A percentile compares a stretch with the other conserved stretches of the same genome.
These are phyloP conservation scores for Pelvicachromis taeniatus DNA, from an alignment of 2,113 vertebrate genomes.

Conservation along the genomic window DNA sequence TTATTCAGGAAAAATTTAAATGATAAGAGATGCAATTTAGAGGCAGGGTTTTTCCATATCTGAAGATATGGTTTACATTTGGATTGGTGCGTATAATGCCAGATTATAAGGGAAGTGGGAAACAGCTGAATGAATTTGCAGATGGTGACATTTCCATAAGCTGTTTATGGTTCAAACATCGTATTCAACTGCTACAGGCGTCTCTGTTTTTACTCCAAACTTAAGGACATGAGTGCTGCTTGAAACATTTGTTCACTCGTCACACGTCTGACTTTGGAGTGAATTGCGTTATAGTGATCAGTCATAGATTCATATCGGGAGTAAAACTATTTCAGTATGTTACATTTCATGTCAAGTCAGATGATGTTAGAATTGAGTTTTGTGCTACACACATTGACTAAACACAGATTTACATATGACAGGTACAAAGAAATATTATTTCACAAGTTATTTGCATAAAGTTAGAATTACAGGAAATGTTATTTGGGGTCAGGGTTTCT, in stretches of 20 bases:
- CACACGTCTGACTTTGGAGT: neutral
- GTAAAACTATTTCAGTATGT: too few species aligned
- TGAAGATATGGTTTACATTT: neutral
- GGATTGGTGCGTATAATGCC: neutral
- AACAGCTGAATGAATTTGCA: neutral
- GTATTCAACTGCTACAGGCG: neutral
- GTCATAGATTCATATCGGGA: neutral
- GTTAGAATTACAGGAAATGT: neutral
- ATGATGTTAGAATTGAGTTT: neutral
- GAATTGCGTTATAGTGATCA: neutral
- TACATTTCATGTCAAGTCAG: too few species aligned
- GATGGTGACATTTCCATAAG: neutral
- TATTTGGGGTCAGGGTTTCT: neutral
- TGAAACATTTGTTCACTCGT: neutral
- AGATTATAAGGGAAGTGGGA: neutral
- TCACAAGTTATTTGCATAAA: neutral
- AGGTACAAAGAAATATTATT: neutral
- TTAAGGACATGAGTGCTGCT: neutral
- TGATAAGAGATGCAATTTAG: neutral
- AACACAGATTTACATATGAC: neutral
- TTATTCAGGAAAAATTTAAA: neutral
- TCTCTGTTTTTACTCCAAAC: neutral
- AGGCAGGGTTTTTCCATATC: neutral
- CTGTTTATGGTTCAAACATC: neutral
- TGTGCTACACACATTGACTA: neutral